Percentiles rank a stretch among this genome's conserved stretches.
These are phyloP conservation scores for Oplegnathus fasciatus DNA, from an alignment of 2,113 vertebrate genomes.

Conservation along the genomic window DNA sequence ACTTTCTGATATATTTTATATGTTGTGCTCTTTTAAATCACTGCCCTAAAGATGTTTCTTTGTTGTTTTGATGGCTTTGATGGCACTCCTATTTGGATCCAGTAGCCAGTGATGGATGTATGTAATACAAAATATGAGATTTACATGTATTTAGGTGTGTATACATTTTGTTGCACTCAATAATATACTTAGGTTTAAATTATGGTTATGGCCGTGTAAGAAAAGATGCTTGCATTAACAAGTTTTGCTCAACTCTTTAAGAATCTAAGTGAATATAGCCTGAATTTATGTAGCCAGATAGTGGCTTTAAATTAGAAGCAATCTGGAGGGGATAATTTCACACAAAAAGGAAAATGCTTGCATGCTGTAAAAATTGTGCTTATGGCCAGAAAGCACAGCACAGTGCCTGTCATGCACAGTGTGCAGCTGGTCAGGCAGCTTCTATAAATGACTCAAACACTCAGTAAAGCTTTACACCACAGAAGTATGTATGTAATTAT, in stretches of 20 bases:
- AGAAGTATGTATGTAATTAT: background rate
- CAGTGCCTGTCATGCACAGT: conserved; percentile 35
- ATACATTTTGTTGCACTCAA: background rate
- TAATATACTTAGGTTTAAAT: conserved; percentile 15
- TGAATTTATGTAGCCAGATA: conserved; percentile 61
- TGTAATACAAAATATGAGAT: background rate
- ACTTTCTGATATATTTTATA: background rate
- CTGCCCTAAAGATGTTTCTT: background rate
- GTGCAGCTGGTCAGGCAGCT: conserved; percentile 61
- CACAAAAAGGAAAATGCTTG: conserved; percentile 66
- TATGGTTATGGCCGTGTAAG: background rate
- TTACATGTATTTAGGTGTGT: background rate
- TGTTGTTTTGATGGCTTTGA: background rate
- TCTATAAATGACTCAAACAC: conserved; percentile 43
- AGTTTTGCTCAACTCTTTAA: conserved; percentile 45
- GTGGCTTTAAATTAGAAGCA: conserved; percentile 66
- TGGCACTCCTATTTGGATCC: background rate
- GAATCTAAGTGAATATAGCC: conserved; percentile 42
- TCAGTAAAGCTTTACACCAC: conserved; percentile 14
- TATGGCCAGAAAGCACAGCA: conserved; percentile 67
- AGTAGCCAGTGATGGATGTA: background rate
- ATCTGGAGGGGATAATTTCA: conserved; percentile 65
- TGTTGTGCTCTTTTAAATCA: background rate
- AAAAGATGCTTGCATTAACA: conserved; percentile 35
- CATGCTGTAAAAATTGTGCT: conserved; percentile 67